Evolutionary conservation across 2,888 invertebrate genomes (phyloP).

Genomic region (Pegoplata infirma): DNA sequence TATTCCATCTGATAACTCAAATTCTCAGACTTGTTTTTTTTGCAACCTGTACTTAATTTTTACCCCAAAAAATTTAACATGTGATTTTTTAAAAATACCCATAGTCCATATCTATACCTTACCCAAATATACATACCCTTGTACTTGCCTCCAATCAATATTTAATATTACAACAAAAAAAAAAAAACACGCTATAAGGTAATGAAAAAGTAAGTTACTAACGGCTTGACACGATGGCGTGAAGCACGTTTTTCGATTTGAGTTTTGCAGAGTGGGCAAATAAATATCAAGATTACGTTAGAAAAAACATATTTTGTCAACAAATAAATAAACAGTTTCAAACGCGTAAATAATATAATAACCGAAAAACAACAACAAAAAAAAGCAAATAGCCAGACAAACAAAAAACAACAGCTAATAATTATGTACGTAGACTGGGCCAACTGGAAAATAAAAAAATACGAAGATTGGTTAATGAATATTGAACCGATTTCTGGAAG

Average conservation of each 20-base stretch:
- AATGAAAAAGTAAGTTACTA: slow-evolving; percentile 5
- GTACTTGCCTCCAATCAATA: background rate
- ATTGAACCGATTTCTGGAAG: too few relatives aligned
- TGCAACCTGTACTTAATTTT: too few relatives aligned
- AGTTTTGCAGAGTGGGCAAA: slow-evolving; percentile 2
- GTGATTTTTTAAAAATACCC: too few relatives aligned
- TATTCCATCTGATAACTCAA: too few relatives aligned
- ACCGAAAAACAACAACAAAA: background rate
- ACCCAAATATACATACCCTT: too few relatives aligned
- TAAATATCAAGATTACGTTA: slow-evolving; percentile 22
- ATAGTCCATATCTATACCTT: slow-evolving; percentile 2
- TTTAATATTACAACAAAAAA: background rate
- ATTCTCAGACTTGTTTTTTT: too few relatives aligned
- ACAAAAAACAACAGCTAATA: background rate
- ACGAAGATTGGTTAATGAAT: too few relatives aligned
- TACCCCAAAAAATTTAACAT: too few relatives aligned
- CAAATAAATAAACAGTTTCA: slow-evolving; percentile 11
- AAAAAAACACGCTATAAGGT: background rate
- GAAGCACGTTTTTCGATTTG: slow-evolving; percentile 13
- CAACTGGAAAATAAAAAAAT: too few relatives aligned
- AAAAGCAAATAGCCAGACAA: background rate
- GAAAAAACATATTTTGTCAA: slow-evolving; percentile 5
- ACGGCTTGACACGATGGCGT: background rate
- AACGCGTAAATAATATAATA: background rate
- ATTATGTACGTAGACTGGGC: background rate